A percentile compares a stretch with the other conserved stretches of the same genome.
Evolutionary conservation across 2,113 vertebrate species (phyloP).

Genomic region (Prunella fulvescens): DNA sequence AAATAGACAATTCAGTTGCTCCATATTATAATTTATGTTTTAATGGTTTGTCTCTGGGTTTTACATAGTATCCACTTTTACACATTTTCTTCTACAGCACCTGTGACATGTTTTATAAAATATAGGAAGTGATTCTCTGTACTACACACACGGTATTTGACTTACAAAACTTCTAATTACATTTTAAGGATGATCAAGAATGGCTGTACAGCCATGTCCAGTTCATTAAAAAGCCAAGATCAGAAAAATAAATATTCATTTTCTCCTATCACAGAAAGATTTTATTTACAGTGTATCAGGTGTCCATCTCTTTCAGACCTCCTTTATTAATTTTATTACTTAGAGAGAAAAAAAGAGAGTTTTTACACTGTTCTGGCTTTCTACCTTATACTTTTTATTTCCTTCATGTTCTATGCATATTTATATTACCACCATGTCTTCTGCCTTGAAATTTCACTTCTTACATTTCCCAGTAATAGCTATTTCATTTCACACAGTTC

Average conservation of each 20-base stretch:
- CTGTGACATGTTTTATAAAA: not conserved
- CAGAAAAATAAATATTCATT: not conserved
- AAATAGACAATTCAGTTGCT: not conserved
- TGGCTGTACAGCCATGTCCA: not conserved
- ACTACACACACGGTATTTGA: not conserved
- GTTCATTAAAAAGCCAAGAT: not conserved
- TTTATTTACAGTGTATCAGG: not conserved
- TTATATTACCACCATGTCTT: not conserved
- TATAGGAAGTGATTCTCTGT: not conserved
- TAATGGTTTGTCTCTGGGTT: not conserved
- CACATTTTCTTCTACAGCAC: not conserved
- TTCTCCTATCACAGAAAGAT: not conserved
- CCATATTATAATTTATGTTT: not conserved
- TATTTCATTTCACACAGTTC: not conserved
- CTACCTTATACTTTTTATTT: not conserved
- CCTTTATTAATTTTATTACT: not conserved
- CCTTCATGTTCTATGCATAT: not conserved
- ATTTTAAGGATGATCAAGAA: not conserved
- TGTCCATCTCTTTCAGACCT: not conserved
- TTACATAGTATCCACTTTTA: not conserved
- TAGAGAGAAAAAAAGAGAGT: not conserved
- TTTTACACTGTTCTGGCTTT: not conserved
- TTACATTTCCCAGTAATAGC: not conserved
- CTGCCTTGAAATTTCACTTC: not conserved
- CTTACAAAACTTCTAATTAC: not conserved